phyloP scores from a whole-genome alignment of 2,888 invertebrate genomes.

The Philereme vetulata region DNA sequence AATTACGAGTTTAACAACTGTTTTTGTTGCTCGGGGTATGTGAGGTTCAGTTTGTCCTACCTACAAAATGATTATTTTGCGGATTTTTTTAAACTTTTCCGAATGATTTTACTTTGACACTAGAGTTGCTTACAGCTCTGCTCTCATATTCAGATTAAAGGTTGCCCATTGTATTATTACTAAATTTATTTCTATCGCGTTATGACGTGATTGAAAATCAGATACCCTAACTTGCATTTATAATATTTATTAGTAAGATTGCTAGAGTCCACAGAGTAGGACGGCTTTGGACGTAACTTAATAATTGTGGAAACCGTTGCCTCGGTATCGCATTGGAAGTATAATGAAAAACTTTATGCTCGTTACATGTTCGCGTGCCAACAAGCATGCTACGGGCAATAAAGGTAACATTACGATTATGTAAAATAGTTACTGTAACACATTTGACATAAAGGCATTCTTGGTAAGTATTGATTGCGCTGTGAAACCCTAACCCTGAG shows the following conservation, averaged over 20 bases:
- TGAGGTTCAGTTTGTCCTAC: neutral
- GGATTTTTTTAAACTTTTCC: too few relatives aligned
- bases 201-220: too few relatives aligned
- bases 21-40: neutral
- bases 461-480: constrained; percentile 13
- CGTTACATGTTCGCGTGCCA: constrained; percentile 1
- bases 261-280: neutral
- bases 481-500: constrained; percentile 13
- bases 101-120: too few relatives aligned
- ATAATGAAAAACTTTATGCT: neutral
- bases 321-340: neutral
- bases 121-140: too few relatives aligned
- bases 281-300: neutral
- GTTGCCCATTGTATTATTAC: too few relatives aligned
- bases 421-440: constrained; percentile 12
- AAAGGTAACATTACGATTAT: constrained; percentile 1
- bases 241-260: too few relatives aligned
- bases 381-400: neutral
- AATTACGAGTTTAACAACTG: neutral
- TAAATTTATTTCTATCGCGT: too few relatives aligned
- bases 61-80: too few relatives aligned
- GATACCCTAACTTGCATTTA: too few relatives aligned
- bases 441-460: constrained; percentile 3
- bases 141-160: too few relatives aligned
- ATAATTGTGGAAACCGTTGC: neutral